These are phyloP conservation scores for Euzetes globulus DNA, from an alignment of 2,888 invertebrate species.

Conservation along the genomic window DNA sequence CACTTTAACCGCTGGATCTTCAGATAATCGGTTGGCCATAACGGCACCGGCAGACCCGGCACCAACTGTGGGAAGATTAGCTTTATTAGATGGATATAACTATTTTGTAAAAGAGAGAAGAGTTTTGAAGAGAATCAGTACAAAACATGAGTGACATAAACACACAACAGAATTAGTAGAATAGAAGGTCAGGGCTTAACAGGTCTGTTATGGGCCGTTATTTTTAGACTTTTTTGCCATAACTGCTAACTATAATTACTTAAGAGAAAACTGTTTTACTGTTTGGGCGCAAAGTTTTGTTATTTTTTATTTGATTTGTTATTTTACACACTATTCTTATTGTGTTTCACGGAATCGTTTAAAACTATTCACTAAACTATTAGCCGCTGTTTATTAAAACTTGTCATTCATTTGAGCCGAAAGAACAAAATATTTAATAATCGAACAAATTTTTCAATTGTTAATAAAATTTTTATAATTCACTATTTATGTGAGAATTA, in stretches of 20 bases:
- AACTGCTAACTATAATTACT: not conserved
- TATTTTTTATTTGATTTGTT: no score
- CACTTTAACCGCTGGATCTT: constrained; percentile 42
- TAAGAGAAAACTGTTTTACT: not conserved
- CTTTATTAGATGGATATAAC: not conserved
- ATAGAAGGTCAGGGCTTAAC: constrained; percentile 16
- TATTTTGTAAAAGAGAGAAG: not conserved
- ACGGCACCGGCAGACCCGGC: constrained; percentile 81
- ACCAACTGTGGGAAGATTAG: constrained; percentile 56
- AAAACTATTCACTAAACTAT: not conserved
- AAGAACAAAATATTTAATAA: no score
- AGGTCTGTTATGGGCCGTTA: not conserved
- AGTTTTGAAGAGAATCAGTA: constrained; percentile 18
- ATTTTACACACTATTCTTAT: not conserved
- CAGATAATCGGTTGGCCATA: constrained; percentile 64
- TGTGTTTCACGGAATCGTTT: not conserved
- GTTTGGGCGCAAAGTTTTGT: not conserved
- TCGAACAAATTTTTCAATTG: not conserved
- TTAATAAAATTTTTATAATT: not conserved
- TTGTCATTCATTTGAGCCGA: not conserved
- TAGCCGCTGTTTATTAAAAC: not conserved
- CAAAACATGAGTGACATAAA: constrained; percentile 16
- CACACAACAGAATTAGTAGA: not conserved
- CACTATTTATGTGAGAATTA: not conserved
- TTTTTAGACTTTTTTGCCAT: constrained; percentile 14